Base-by-base conservation (phyloP, 2,113 vertebrate genomes). In the Pithys albifrons region DNA sequence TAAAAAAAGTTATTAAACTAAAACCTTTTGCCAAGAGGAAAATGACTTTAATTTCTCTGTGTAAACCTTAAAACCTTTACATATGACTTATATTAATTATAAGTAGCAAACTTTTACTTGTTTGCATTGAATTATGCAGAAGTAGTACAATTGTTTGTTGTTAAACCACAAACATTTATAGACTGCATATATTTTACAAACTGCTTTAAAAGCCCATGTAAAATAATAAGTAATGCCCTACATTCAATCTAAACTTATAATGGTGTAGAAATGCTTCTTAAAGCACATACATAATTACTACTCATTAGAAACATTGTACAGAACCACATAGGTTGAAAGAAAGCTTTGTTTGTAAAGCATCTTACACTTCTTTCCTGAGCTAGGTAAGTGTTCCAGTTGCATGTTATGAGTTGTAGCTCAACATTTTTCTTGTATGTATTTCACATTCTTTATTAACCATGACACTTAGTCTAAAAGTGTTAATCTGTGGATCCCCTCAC, bases 141-240 rank as follows among this genome's bases (percentile, higher is more conserved):
- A 86, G 59, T 45, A 57, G 57, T 52, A 35, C 87, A 85, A 84
- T 95, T 95, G 55, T 81, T 95, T 85, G 87, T 79, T 93, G 78
- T 85, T 83, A 79, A 58, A 69, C 78, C 82, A 79, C 81, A 58
- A 54, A 83, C 75, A 81, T 95, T 95, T 95, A 93, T 89, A 61
- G 94, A 69, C 93, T 91, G 33, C 49, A 45, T 76, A 7, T 80
- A 76, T 73, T 94, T 97, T 94, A 90, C 85, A 95, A 94, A 94
- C 62, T 88, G 22, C 67, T 95, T 91, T 89, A 93, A 94, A 89
- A 96, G 67, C 55, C 35, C 25, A 6, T 66, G 71, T 89, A 65
- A 95, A 93, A 88, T 67, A 91, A 71, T 91, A 91, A 92, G n/a
- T 48, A 73, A 70, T 76, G 37, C 54, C 31, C 71, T 92, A 48